Evolutionary conservation across 2,888 invertebrate species (phyloP), one percentile per base, ranked within the genome.

Genomic region (Hirtodrosophila trivittata): DNA sequence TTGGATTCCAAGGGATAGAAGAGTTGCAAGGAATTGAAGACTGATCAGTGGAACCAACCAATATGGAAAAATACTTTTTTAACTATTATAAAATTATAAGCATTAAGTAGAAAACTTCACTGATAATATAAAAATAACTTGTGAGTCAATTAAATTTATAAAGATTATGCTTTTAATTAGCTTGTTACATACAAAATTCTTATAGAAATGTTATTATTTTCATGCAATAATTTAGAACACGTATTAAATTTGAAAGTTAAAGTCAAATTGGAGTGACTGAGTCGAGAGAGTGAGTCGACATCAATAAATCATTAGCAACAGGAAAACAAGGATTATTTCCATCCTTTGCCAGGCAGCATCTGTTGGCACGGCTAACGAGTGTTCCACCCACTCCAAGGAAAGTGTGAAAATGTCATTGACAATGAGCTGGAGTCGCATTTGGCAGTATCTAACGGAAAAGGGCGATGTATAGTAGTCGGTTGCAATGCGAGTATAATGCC

Each of bases 241-340:
- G 18, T 3, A 2, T 21, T 21, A 21, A 21, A 21, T 21, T 21
- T 21, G 2, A 28, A 28, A 28, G 28, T 28, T 28, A 9, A 28
- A 28, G n/a, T 28, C n/a, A 28, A 28, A 28, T 7, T 28, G 5
- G 9, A 28, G n/a, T n/a, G 7, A n/a, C 28, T 28, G 1, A 7
- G 28, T 28, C 3, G 5, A 4, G 5, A 28, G 9, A 9, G n/a
- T 28, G 28, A 4, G 32, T 21, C 26, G 32, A 59, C 63, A 85
- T 69, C 73, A 69, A 81, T 86, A 86, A 81, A 86, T 86, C 80
- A 84, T 76, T 47, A 60, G 43, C 37, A 58, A 32, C 49, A 56
- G 55, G 39, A 45, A 43, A 63, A 64, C 43, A 68, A 68, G 81
- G 81, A 83, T 67, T 75, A 65, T 51, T 46, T 45, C 45, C 63